These are phyloP conservation scores for Aegotheles bennettii DNA, from an alignment of 2,113 vertebrate genomes.

Conservation along the genomic window DNA sequence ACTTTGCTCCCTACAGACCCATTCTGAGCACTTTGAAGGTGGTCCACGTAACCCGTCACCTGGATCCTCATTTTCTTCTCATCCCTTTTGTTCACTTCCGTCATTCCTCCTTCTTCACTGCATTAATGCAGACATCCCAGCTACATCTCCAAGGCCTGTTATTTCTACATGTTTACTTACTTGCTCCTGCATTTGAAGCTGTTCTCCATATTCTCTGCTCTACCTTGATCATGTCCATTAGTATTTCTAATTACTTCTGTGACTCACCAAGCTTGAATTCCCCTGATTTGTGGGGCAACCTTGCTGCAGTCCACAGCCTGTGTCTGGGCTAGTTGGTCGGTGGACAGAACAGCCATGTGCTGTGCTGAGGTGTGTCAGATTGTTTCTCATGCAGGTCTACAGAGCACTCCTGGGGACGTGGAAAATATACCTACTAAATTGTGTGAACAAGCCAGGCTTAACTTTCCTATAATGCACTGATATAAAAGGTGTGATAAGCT, in stretches of 20 bases:
- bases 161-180: not conserved
- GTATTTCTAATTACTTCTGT: not conserved
- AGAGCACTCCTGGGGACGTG: not conserved
- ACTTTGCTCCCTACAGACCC: not conserved
- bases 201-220: not conserved
- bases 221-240: not conserved
- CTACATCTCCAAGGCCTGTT: not conserved
- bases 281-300: not conserved
- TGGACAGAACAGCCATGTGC: not conserved
- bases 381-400: not conserved
- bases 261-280: not conserved
- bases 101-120: not conserved
- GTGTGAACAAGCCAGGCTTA: not conserved
- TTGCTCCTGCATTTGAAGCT: not conserved
- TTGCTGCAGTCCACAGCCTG: not conserved
- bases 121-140: not conserved
- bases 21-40: rapidly evolving
- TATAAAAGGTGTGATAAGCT: not conserved
- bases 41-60: rapidly evolving
- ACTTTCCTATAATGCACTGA: not conserved
- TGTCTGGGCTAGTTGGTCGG: not conserved
- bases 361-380: not conserved
- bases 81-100: not conserved
- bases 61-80: not conserved
- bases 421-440: not conserved